Evolutionary conservation across 2,797 vertebrate species (phyloP), one percentile per base, ranked within the genome.

Genomic region (Mus minutoides): DNA sequence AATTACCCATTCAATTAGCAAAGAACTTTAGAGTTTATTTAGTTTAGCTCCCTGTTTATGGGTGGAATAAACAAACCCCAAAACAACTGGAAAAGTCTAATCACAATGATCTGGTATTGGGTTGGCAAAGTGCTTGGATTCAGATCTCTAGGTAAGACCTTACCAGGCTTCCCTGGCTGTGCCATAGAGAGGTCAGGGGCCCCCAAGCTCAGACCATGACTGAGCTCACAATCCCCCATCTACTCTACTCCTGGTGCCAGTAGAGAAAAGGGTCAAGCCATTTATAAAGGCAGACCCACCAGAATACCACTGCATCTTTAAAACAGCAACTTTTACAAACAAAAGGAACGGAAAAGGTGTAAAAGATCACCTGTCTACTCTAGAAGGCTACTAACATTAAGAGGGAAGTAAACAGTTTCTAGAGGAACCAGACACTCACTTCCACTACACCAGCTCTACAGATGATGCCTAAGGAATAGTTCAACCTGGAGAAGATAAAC

Each of bases 1-100:
- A 89, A 92, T 80, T 93, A 82, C 43, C 22, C 34, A 71, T 75
- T 92, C 43, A 56, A 16, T 90, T 87, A 46, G 5, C n/a, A 88
- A 89, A 92, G 37, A 88, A 67, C 4, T 24, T 84, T 67, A 64
- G 3, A 40, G 7, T 85, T 92, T 77, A 40, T 88, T 78, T 92
- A 31, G 26, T 49, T 89, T 14, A 75, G 14, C 16, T 29, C 40
- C 56, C 46, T 75, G 19, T 84, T 92, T 56, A 34, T 85, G 29
- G 3, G 21, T 34, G 6, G 21, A 16, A 31, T 67, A 90, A 4
- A 83, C 54, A 87, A 77, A 16, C 14, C 19, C 91, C 11, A 31
- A 58, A 71, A 24, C 62, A 4, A 31, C 31, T 52, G 13, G 16
- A 78, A 62, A 78, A 6, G 29, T 67, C 93, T 71, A 62, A n/a